A percentile compares a stretch with the other conserved stretches of the same genome.
Conservation (phyloP, 1,140 invertebrate genomes). For the Ctenoplectra terminalis region DNA sequence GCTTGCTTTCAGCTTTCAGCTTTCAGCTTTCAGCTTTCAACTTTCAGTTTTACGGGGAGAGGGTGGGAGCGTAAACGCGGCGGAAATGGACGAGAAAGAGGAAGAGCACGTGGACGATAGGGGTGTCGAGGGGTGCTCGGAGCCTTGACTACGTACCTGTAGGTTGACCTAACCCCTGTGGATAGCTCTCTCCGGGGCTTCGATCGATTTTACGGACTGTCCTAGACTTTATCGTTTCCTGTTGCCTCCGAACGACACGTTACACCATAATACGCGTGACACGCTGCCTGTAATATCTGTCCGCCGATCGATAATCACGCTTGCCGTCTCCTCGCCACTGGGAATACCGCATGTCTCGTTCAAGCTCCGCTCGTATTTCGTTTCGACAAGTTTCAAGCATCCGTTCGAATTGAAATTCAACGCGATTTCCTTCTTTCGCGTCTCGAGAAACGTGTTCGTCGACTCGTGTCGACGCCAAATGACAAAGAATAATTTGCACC, state of each 20-base stretch:
- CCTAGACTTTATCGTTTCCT: slow-evolving; percentile 39
- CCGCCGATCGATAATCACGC: slow-evolving; percentile 14
- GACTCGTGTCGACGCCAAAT: too few relatives aligned
- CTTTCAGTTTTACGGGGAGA: too few relatives aligned
- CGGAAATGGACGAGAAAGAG: slow-evolving; percentile 6
- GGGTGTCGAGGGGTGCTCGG: neutral
- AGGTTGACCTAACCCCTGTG: slow-evolving; percentile 36
- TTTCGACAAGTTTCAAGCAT: neutral
- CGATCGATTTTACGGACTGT: slow-evolving; percentile 39
- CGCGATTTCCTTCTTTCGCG: neutral
- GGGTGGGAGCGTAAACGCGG: slow-evolving; percentile 37
- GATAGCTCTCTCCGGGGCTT: slow-evolving; percentile 22
- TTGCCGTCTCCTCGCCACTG: neutral
- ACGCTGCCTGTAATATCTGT: slow-evolving; percentile 4
- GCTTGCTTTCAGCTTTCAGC: too few relatives aligned
- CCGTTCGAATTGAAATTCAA: neutral
- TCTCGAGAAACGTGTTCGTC: too few relatives aligned
- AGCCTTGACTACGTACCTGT: slow-evolving; percentile 21
- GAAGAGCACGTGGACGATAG: too few relatives aligned
- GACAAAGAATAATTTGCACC: too few relatives aligned
- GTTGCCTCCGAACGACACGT: neutral
- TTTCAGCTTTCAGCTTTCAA: too few relatives aligned
- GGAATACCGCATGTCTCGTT: neutral
- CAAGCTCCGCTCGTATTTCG: neutral
- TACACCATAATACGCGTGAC: slow-evolving; percentile 1